phyloP scores from a whole-genome alignment of 2,888 invertebrate species.

The Ypsolopha sequella region DNA sequence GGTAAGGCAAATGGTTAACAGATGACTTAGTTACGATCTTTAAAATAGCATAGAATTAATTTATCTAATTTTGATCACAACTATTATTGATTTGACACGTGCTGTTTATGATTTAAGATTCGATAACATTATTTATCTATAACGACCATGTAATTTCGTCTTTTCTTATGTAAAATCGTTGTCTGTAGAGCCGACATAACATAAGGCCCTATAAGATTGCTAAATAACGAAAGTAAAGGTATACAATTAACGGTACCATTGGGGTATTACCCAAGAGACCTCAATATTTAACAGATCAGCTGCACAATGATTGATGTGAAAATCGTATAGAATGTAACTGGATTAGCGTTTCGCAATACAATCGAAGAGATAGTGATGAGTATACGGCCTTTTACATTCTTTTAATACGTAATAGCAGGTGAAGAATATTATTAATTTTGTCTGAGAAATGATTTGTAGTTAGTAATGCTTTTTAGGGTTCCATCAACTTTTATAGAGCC shows the following conservation, averaged over 20 bases:
- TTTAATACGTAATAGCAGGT: background rate
- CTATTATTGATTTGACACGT: too few relatives aligned
- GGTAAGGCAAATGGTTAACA: too few relatives aligned
- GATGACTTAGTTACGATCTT: too few relatives aligned
- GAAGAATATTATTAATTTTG: background rate
- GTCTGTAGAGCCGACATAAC: background rate
- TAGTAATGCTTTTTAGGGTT: too few relatives aligned
- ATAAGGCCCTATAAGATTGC: background rate
- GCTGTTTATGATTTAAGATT: too few relatives aligned
- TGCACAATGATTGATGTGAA: slow-evolving; percentile 21
- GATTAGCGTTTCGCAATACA: slow-evolving; percentile 12
- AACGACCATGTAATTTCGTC: too few relatives aligned
- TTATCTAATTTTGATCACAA: too few relatives aligned
- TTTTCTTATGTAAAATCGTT: too few relatives aligned
- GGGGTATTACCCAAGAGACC: slow-evolving; percentile 17
- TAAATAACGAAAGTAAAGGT: background rate
- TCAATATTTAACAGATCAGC: slow-evolving; percentile 18
- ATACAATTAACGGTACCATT: slow-evolving; percentile 8
- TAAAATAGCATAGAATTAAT: too few relatives aligned
- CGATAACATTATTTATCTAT: too few relatives aligned
- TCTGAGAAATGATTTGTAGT: too few relatives aligned
- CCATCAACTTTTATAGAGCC: too few relatives aligned
- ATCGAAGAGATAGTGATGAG: slow-evolving; percentile 5
- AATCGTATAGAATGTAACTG: slow-evolving; percentile 16
- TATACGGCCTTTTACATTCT: background rate